Evolutionary conservation across 64 coral and sea anemone species (phyloP).

Genomic region (Porites lutea): DNA sequence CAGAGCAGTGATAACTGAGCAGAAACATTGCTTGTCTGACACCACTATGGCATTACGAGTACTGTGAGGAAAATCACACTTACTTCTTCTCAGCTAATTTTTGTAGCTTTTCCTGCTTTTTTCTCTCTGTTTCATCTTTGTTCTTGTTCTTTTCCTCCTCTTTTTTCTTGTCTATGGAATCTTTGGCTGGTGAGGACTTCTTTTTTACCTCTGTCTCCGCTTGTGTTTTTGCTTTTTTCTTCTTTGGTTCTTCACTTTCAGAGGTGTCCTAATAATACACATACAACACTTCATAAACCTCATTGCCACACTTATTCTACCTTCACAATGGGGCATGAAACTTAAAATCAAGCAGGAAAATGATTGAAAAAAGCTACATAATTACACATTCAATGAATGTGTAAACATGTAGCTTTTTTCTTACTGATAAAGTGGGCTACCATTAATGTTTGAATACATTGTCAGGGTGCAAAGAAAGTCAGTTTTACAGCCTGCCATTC

Average conservation of each 20-base stretch:
- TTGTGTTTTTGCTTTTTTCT: slow-evolving; percentile 24
- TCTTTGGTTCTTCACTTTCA: neutral
- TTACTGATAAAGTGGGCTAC: too few species aligned
- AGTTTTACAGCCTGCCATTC: too few species aligned
- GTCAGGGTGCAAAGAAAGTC: too few species aligned
- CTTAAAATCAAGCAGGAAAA: too few species aligned
- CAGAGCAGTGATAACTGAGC: too few species aligned
- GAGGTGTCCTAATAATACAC: neutral
- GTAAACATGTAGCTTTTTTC: too few species aligned
- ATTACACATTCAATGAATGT: too few species aligned
- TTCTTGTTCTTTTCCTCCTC: slow-evolving; percentile 3
- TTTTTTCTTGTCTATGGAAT: neutral
- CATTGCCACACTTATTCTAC: neutral
- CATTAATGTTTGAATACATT: too few species aligned
- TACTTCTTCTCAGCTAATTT: slow-evolving; percentile 49
- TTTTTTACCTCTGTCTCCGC: neutral
- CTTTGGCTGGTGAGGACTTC: neutral
- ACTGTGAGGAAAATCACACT: neutral
- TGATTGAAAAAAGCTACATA: too few species aligned
- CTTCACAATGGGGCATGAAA: too few species aligned
- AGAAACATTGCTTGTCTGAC: too few species aligned
- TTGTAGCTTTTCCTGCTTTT: slow-evolving; percentile 44
- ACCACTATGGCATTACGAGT: too few species aligned
- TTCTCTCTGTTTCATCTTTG: slow-evolving; percentile 21
- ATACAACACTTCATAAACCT: neutral